Evolutionary conservation across 1,140 invertebrate genomes (phyloP), one percentile per base, ranked within the genome.

Genomic region (Leptinotarsa lineolata): DNA sequence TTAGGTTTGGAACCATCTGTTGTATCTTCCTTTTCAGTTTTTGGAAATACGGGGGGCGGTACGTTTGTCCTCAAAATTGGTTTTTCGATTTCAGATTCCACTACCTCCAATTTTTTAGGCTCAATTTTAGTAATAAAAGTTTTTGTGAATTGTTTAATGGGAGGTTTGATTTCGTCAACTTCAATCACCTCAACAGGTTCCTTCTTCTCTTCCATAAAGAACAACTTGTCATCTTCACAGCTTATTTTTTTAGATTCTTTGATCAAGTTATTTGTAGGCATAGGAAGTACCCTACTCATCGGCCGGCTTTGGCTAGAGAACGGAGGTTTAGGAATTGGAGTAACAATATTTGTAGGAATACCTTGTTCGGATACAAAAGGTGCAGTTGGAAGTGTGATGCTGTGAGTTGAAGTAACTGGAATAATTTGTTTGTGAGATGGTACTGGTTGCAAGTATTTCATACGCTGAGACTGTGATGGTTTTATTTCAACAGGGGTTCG

Each of bases 211-310:
- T 87, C 87, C 75, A 67, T 48, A 61, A 78, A 63, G 20, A 71
- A 76, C 21, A 75, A 64, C 21, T 87, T 85, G 13, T 86, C 81
- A 77, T 87, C 86, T 70, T 85, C 86, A 24, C 22, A 48, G 16
- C 58, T 70, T 4, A 72, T 61, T 39, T 76, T 78, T 72, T 82
- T 84, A 39, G 76, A 72, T 46, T 83, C 70, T 72, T 78, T 74
- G 79, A 83, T 79, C 13, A 88, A 87, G 39, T 70, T 70, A 76
- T 91, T 75, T 20, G 78, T 78, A 59, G 73, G 91, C 87, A 93
- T 91, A 1, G 92, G 92, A 44, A 93, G 77, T 15, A 93, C 92
- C 70, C 92, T 87, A 81, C 92, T 93, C 86, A 92, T 93, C 18
- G 92, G 92, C 70, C 91, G 84, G 79, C 86, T 81, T 30, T 86